These are phyloP conservation scores for Rallus limicola DNA, from an alignment of 2,113 vertebrate species.

Conservation along the genomic window DNA sequence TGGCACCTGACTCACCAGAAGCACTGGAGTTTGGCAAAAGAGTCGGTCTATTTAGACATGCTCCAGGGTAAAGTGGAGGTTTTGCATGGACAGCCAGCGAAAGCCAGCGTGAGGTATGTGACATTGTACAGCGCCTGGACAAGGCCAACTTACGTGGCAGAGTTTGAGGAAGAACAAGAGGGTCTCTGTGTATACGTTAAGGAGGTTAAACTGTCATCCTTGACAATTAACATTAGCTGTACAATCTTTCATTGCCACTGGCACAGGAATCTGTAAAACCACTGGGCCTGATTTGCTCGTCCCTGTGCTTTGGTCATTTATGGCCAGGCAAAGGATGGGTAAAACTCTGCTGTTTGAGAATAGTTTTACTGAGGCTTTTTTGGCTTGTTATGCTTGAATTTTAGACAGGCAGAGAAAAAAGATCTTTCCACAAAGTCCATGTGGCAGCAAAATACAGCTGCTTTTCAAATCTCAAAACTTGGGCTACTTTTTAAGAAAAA, in stretches of 20 bases:
- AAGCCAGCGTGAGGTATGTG: neutral
- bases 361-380: neutral
- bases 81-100: neutral
- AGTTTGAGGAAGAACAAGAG: conserved; percentile 22
- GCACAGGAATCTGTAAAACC: neutral
- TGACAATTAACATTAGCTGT: conserved; percentile 3
- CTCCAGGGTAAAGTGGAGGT: neutral
- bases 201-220: neutral
- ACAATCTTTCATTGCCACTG: neutral
- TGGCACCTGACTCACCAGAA: neutral
- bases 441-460: conserved; percentile 24
- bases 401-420: neutral
- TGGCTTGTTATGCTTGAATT: neutral
- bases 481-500: conserved; percentile 18
- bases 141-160: neutral
- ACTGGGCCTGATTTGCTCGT: neutral
- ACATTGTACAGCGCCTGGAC: neutral
- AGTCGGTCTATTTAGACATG: neutral
- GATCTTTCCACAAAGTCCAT: neutral
- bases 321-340: neutral
- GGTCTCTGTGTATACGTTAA: neutral
- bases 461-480: conserved; percentile 18
- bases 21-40: neutral
- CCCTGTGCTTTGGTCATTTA: neutral
- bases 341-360: neutral